A percentile compares a stretch with the other conserved stretches of the same genome.
Evolutionary conservation across 2,888 invertebrate species (phyloP).

Genomic region (Amphimallon solstitiale): DNA sequence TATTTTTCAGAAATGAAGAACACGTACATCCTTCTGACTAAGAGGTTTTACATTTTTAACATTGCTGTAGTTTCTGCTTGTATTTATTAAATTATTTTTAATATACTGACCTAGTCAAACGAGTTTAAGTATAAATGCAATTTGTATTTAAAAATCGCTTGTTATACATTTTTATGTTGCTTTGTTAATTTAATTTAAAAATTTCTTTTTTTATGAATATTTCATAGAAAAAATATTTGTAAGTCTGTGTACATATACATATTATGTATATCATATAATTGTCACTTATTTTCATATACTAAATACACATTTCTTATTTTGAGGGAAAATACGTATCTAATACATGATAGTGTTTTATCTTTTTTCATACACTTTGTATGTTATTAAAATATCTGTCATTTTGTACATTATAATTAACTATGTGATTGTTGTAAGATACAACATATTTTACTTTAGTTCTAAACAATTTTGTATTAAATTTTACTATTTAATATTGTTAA

Average conservation of each 20-base stretch:
- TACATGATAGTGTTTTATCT: slow-evolving; percentile 7
- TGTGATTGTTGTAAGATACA: slow-evolving; percentile 42
- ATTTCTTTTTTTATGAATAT: neutral
- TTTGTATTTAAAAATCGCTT: slow-evolving; percentile 25
- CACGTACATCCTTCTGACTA: too few relatives aligned
- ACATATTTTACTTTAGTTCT: slow-evolving; percentile 15
- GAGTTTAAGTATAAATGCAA: slow-evolving; percentile 15
- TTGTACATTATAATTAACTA: slow-evolving; percentile 41
- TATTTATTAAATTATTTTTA: too few relatives aligned
- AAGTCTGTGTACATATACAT: slow-evolving; percentile 17
- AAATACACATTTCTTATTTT: slow-evolving; percentile 1
- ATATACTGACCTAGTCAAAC: slow-evolving; percentile 20
- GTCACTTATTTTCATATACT: slow-evolving; percentile 29
- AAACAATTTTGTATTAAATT: slow-evolving; percentile 30
- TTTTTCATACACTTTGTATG: slow-evolving; percentile 12
- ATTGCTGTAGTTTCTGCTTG: too few relatives aligned
- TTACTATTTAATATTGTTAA: slow-evolving; percentile 35
- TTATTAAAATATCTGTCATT: slow-evolving; percentile 14
- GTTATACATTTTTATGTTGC: neutral
- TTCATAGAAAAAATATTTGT: neutral
- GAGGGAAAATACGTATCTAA: slow-evolving; percentile 9
- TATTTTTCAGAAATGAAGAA: too few relatives aligned
- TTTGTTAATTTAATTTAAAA: neutral
- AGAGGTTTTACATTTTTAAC: too few relatives aligned
- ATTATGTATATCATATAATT: slow-evolving; percentile 15